Conservation (phyloP, 2,888 invertebrate species). For the Eristalis arbustorum region DNA sequence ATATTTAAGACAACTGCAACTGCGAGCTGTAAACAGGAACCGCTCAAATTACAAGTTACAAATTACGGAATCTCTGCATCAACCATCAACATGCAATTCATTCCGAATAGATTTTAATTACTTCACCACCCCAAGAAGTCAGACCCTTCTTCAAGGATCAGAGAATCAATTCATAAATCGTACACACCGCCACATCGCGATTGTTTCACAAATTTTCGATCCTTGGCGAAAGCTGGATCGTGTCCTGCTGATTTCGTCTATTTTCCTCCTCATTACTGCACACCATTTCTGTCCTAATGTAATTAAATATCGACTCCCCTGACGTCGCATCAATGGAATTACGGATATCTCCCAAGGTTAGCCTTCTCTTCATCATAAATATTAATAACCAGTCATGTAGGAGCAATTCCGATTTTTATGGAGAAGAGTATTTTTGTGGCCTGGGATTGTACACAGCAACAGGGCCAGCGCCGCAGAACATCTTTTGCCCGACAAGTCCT, state of each 20-base stretch:
- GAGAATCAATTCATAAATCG: conserved; percentile 4
- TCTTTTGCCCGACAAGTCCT: background rate
- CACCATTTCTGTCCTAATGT: conserved; percentile 1
- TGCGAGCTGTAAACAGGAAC: too few relatives aligned
- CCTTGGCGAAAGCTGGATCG: background rate
- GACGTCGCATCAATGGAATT: background rate
- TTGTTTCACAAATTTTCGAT: background rate
- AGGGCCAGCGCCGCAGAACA: background rate
- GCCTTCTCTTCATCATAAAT: conserved; percentile 1
- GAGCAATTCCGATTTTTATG: conserved; percentile 4
- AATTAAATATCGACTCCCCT: background rate
- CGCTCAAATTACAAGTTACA: background rate
- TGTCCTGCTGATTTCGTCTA: background rate
- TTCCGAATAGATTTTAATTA: conserved; percentile 1
- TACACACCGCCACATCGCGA: background rate
- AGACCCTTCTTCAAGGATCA: background rate
- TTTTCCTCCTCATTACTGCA: background rate
- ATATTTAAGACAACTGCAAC: too few relatives aligned
- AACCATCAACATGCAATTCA: background rate
- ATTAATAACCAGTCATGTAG: conserved; percentile 1
- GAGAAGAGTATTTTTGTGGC: background rate
- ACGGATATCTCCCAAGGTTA: background rate
- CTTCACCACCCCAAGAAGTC: background rate
- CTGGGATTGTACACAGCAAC: background rate
- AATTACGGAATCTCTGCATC: background rate